Base-by-base conservation (phyloP, 2,888 invertebrate species). In the Oscheius sp. region DNA sequence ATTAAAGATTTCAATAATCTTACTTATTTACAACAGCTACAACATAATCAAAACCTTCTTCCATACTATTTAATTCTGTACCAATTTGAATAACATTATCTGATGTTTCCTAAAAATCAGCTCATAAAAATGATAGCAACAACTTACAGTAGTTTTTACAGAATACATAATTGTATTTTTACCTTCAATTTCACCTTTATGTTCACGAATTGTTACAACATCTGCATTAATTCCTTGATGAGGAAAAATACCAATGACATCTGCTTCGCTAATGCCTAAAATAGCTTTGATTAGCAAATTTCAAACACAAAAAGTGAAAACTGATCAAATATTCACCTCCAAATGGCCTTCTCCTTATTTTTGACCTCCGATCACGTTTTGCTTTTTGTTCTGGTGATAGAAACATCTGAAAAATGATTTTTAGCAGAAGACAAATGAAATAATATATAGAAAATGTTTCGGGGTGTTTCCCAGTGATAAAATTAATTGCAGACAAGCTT, bases 31-130 rank as follows among this genome's bases (percentile, higher is more conserved):
- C 78, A 1, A 76, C 49, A 1, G 79, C 83, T 0, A 83, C 63
- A 2, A 72, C 81, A 45, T 80, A 83, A 59, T 83, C 81, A 69
- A 74, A 80, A 45, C 80, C 83, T n/a, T 77, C 79, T 2, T 74
- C 64, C 1, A 76, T 29, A 53, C 73, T 73, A 23, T 70, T 64
- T 18, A 78, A 74, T 23, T 83, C 81, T 21, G 56, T 73, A 16
- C 82, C 82, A n/a, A 82, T 53, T 58, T 79, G 76, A 9, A 77
- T 68, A 12, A 81, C 73, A 41, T 75, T 71, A 16, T 78, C 21
- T 16, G 16, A 13, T 25, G 16, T 16, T 3, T n/a, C 23, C 49
- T 75, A 55, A 52, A 25, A 45, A 45, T 41, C n/a, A 5, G 7
- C 21, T 21, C 49, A 29, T 16, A n/a, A 1, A 1, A 58, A 6